Evolutionary conservation across 2,888 invertebrate genomes (phyloP).

Genomic region (Eulithis prunata): DNA sequence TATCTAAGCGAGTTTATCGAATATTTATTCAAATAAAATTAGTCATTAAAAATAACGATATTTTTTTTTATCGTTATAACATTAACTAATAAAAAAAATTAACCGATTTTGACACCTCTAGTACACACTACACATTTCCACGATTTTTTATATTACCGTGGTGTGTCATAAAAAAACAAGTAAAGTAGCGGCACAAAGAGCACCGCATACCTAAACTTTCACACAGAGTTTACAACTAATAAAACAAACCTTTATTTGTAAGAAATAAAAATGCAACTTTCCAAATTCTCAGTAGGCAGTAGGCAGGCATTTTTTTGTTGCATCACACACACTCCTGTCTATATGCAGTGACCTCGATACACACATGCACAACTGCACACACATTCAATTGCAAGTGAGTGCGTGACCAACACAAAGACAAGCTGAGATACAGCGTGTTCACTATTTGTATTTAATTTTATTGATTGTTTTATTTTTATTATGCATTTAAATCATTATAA

Average conservation of each 20-base stretch:
- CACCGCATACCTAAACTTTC: conserved; percentile 38
- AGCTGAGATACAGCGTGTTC: conserved; percentile 60
- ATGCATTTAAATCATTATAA: conserved; percentile 47
- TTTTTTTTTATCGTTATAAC: no score
- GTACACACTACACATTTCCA: conserved; percentile 6
- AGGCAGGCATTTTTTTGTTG: conserved; percentile 57
- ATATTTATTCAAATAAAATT: no score
- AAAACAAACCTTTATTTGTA: conserved; percentile 42
- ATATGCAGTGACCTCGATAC: conserved; percentile 77
- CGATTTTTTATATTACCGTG: conserved; percentile 17
- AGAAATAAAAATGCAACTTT: conserved; percentile 55
- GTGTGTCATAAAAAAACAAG: conserved; percentile 20
- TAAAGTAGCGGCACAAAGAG: conserved; percentile 20
- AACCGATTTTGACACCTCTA: no score
- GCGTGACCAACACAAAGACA: conserved; percentile 59
- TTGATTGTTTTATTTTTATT: conserved; percentile 44
- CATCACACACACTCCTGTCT: conserved; percentile 54
- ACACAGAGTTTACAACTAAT: conserved; percentile 41
- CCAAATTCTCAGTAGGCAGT: conserved; percentile 51
- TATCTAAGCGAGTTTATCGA: no score
- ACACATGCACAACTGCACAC: conserved; percentile 55
- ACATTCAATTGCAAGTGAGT: conserved; percentile 43
- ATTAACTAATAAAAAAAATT: no score
- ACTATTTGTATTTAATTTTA: conserved; percentile 46
- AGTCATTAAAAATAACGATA: no score